phyloP scores from a whole-genome alignment of 1,140 invertebrate genomes.

The Drosophila ohnishii region DNA sequence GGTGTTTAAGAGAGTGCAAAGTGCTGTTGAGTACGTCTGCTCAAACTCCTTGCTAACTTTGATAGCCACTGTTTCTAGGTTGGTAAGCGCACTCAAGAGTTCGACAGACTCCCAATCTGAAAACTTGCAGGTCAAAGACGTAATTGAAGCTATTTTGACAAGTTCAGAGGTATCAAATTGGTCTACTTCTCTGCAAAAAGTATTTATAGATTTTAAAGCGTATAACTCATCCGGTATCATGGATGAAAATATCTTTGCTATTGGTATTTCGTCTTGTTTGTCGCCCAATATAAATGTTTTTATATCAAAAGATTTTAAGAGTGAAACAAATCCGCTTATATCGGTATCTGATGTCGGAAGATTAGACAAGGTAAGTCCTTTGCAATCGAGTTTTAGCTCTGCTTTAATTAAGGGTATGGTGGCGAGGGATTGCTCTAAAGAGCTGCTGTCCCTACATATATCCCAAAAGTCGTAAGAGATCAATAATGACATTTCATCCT shows the following conservation, averaged over 20 bases:
- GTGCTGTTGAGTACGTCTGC: neutral
- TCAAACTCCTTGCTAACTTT: rapidly evolving
- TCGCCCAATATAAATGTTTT: neutral
- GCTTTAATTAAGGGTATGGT: neutral
- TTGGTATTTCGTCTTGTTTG: too few relatives aligned
- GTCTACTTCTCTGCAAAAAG: neutral
- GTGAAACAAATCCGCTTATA: neutral
- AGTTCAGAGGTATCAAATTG: neutral
- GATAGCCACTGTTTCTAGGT: neutral
- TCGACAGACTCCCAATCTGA: neutral
- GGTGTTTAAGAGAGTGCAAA: neutral
- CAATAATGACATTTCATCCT: too few relatives aligned
- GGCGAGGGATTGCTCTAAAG: neutral
- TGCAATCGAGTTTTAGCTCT: neutral
- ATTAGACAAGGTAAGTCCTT: neutral
- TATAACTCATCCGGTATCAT: neutral
- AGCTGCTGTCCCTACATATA: neutral
- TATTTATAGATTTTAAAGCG: neutral
- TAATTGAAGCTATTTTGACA: neutral
- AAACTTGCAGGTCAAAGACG: neutral
- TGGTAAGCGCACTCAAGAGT: neutral
- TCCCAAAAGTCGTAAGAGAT: neutral
- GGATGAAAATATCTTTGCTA: neutral
- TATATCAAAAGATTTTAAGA: neutral
- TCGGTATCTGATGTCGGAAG: neutral